Evolutionary conservation across 2,888 invertebrate genomes (phyloP), one percentile per base, ranked within the genome.

Genomic region (Leptinotarsa tumamoca): DNA sequence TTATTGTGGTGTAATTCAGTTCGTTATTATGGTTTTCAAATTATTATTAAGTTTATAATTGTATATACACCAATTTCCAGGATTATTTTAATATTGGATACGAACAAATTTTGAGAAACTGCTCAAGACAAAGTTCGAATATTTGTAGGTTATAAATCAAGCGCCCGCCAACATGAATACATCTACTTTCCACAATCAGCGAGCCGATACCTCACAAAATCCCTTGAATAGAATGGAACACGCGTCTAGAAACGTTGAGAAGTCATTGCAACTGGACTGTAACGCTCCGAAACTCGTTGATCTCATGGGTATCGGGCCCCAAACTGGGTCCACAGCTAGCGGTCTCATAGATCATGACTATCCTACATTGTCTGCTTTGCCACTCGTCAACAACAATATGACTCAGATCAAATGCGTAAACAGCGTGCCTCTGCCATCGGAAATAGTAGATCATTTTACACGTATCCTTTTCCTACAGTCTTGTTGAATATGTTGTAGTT

Each of bases 371-470:
- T 93, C 93, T 78, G 92, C 93, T 49, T 89, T 94, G 69, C 91
- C 94, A 23, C 89, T 93, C 80, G 94, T 94, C 77, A 84, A 89
- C 76, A 90, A 92, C 78, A 93, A 92, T 83, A 90, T 96, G 81
- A 94, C 93, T 77, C 95, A 97, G 87, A 90, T 97, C 83, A 94
- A 94, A 85, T 93, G 94, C 78, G 89, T 95, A 33, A 95, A 94
- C 86, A 96, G 95, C 90, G 93, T 96, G 78, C 96, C 98, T 15
- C 90, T 98, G 72, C 98, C 98, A 33, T 93, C 95, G 13, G 98
- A 98, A 90, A 94, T 98, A 77, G 92, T 97, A 90, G 98, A 98
- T 89, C 96, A 98, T 88, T 96, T 98, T 90, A 94, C 95, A 82
- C 96, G 97, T 98, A 95, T 94, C 94, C 94, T 94, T 94, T 83